Evolutionary conservation across 2,113 vertebrate species (phyloP), one percentile per base, ranked within the genome.

Genomic region (Saguinus imperator): DNA sequence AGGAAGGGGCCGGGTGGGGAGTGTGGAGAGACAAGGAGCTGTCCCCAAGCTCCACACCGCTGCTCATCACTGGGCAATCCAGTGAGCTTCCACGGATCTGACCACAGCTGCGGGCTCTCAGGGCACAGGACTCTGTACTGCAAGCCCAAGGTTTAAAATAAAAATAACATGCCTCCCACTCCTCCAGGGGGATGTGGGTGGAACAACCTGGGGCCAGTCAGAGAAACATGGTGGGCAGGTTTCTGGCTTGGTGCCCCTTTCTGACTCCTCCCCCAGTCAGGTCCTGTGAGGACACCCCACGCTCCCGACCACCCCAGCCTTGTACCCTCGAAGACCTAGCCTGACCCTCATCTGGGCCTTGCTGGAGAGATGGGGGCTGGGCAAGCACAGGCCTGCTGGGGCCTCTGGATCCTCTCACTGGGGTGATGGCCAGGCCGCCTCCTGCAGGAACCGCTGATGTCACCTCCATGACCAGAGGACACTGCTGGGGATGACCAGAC

Each of bases 301-400:
- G 0, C 25, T 40, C 25, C 16, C 21, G 68, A 9, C 21, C 16
- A 14, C 5, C 50, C 23, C 48, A 23, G 79, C 66, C 35, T n/a
- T 45, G n/a, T 0, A 1, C 32, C 12, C 18, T 23, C 11, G 0
- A 66, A 20, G 14, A 32, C 37, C 52, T 48, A 21, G n/a, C 81
- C 32, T 35, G 37, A 35, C 12, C 14, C 45, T 7, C 6, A 13
- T n/a, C 55, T 6, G 50, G 43, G 52, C 12, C 29, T 89, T 66
- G 52, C 76, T 18, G 8, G 61, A 11, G 29, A 48, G 58, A 32
- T 32, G 8, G 35, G 32, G 7, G 68, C 16, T 70, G 35, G 27
- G 35, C 64, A 8, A 5, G 45, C 5, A 10, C 23, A 55, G 76
- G 21, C 57, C 48, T 40, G 35, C 37, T 10, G 3, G 14, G 58